Evolutionary conservation across 1,140 invertebrate genomes (phyloP).

Genomic region (Elymnias hypermnestra): DNA sequence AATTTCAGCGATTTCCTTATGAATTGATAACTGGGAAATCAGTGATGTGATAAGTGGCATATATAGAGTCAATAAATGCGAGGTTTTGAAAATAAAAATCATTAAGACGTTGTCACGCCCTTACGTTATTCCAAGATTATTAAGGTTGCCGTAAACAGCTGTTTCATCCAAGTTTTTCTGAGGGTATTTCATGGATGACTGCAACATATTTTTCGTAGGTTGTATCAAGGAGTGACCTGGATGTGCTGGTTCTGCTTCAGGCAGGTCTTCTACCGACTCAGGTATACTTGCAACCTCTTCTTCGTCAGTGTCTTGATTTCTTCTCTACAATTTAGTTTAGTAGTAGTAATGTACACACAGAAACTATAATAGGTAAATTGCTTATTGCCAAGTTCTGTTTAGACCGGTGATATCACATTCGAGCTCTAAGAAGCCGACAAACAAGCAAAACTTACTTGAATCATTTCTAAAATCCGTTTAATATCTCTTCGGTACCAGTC

Average conservation of each 20-base stretch:
- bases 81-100: no score
- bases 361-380: no score
- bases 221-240: slow-evolving; percentile 37
- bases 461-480: slow-evolving; percentile 1
- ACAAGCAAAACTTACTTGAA: slow-evolving; percentile 10
- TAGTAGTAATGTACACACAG: no score
- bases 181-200: slow-evolving; percentile 36
- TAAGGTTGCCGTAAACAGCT: slow-evolving; percentile 44
- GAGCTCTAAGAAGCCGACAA: no score
- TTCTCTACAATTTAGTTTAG: slow-evolving; percentile 1
- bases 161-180: slow-evolving; percentile 14
- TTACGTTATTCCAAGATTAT: slow-evolving; percentile 52
- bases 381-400: no score
- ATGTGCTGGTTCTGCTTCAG: slow-evolving; percentile 23
- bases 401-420: background rate
- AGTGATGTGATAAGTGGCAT: no score
- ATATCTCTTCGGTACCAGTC: slow-evolving; percentile 1
- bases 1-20: no score
- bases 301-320: background rate
- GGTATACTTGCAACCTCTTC: slow-evolving; percentile 15
- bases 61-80: no score
- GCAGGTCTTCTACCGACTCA: slow-evolving; percentile 27
- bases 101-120: no score
- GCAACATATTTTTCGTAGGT: slow-evolving; percentile 29
- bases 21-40: no score